Base-by-base conservation (phyloP, 2,888 invertebrate genomes). In the Dusona sp. region DNA sequence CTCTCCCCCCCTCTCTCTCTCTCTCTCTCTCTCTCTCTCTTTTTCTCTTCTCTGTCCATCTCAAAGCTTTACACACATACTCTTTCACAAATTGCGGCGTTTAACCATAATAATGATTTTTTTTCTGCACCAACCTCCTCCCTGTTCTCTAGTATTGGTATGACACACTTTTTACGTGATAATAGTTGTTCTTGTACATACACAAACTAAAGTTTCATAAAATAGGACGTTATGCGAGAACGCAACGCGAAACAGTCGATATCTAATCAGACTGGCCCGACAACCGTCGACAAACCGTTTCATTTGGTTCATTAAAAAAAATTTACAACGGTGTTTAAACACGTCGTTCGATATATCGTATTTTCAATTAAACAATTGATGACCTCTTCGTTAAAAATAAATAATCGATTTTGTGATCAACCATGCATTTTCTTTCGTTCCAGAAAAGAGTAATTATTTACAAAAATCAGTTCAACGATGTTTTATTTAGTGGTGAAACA, bases 81-180 rank as follows among this genome's bases (percentile, higher is more conserved):
- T 61, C 42, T 36, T 42, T 16, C 38, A 38, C 38, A 29, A 54
- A 79, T 83, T 68, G 64, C 74, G 74, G 68, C 79, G 75, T 83
- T 75, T 54, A 45, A 77, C 80, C 79, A 80, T 79, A 80, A 80
- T 86, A 77, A 86, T 83, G 83, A 83, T 83, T 86, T 86, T 86
- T 85, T 85, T 83, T 78, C 36, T 54, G 36, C 74, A 54, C 29
- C 29, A 48, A 65, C 72, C 83, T 54, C 83, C 79, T 57, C 57
- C 65, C 51, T 42, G 67, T 77, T 65, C 36, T 72, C 29, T 54
- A 19, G 79, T 79, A 77, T 72, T 42, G 61, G 86, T 80, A 61
- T 86, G 86, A 86, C 86, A 83, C 51, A 86, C 86, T 83, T 86
- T 83, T 77, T 67, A 70, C 75, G 45, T 75, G 38, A 70, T 72